Base-by-base conservation (phyloP, 2,888 invertebrate species). In the Lasioglossum lativentre region DNA sequence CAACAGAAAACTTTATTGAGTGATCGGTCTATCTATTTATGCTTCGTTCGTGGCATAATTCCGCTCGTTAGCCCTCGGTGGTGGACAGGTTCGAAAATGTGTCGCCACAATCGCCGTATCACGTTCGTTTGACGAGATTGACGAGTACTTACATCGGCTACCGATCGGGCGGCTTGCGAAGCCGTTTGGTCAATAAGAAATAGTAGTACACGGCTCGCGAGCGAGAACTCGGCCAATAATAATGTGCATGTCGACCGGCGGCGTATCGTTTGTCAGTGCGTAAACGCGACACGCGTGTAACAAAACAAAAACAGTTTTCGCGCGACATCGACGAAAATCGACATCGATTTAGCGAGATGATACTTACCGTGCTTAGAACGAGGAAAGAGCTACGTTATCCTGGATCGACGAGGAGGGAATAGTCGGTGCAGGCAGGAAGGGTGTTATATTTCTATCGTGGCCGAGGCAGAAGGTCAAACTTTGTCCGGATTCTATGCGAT, bases 111-210 rank as follows among this genome's bases (percentile, higher is more conserved):
- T 56, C 30, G 70, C 34, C 40, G 79, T 74, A 71, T 83, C 70
- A 38, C 77, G 56, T 73, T 66, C 63, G 77, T 85, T 84, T 75
- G 74, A 78, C 59, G 66, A 81, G 23, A 52, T 52, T 52, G 47
- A 52, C 47, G 23, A 52, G 38, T 75, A 81, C n/a, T n/a, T 80
- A 56, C 27, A 56, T 56, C 78, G 85, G 77, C 78, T 85, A 88
- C 88, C 85, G 87, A 85, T 88, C 87, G 85, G 85, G 73, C 87
- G 78, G 86, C 78, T 82, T 59, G 73, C 75, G 74, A 80, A 82
- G 79, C 80, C 82, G 91, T 89, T 89, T 91, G 87, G 89, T 91
- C 91, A 90, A 91, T 91, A 92, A 90, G 87, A 87, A 88, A 83
- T n/a, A n/a, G n/a, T n/a, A n/a, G n/a, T n/a, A n/a, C 75, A 83